Evolutionary conservation across 2,797 vertebrate species (phyloP).

Genomic region (Premnoplex brunnescens): DNA sequence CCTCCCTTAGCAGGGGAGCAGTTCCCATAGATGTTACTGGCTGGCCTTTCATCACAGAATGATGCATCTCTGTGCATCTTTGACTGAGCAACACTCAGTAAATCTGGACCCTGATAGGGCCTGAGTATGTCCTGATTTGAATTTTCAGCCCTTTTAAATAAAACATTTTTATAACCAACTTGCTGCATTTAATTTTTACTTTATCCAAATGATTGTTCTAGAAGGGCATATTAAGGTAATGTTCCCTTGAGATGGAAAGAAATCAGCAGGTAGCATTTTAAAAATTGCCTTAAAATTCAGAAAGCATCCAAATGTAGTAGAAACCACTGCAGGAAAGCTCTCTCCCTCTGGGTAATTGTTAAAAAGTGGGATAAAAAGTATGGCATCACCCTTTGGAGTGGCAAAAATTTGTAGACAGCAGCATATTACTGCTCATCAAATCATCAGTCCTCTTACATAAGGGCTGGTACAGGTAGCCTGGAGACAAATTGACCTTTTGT

Average conservation of each 20-base stretch:
- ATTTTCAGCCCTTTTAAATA: background rate
- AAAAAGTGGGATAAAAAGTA: conserved; percentile 6
- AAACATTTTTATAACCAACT: background rate
- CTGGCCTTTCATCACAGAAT: background rate
- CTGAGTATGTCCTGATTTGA: background rate
- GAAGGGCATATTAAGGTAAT: background rate
- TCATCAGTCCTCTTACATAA: background rate
- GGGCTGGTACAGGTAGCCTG: background rate
- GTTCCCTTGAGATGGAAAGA: background rate
- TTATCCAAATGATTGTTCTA: background rate
- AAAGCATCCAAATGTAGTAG: background rate
- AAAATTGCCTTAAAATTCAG: conserved; percentile 14
- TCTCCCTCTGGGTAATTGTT: background rate
- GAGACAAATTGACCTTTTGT: conserved; percentile 58
- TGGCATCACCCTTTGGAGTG: background rate
- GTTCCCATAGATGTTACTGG: background rate
- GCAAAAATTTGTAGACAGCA: background rate
- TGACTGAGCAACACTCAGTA: background rate
- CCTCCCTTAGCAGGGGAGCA: background rate
- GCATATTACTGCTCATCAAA: background rate
- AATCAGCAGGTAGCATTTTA: background rate
- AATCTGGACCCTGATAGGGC: background rate
- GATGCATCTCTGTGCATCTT: background rate
- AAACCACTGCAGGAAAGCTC: conserved; percentile 8
- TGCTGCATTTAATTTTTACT: background rate